Evolutionary conservation across 2,797 vertebrate genomes (phyloP).

Genomic region (Lerista edwardsae): DNA sequence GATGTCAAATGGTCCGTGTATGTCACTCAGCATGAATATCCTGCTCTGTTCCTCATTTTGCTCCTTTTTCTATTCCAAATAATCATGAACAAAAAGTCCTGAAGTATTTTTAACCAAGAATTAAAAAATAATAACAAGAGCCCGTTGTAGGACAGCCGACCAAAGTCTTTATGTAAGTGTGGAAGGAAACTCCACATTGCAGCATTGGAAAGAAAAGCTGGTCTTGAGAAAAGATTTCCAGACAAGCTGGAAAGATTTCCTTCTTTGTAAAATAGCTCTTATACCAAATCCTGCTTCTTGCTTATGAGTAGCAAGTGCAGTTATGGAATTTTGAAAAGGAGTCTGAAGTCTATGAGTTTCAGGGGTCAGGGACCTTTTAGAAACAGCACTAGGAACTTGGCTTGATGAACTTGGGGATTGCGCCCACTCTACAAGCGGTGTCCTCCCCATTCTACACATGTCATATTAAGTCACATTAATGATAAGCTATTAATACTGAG

Average conservation of each 20-base stretch:
- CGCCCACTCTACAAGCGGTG: too few species aligned
- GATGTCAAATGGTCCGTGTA: too few species aligned
- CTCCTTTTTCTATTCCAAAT: conserved; percentile 70
- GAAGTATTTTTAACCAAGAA: conserved; percentile 57
- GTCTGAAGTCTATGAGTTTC: neutral
- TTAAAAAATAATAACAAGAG: conserved; percentile 38
- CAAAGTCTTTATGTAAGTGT: neutral
- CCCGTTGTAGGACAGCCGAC: neutral
- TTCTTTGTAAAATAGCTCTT: conserved; percentile 27
- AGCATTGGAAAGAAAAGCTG: conserved; percentile 10
- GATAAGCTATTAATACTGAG: neutral
- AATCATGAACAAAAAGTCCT: conserved; percentile 61
- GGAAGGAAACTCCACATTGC: conserved; percentile 35
- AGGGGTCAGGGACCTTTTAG: neutral
- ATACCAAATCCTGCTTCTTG: neutral
- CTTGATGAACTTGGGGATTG: neutral
- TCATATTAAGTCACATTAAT: too few species aligned
- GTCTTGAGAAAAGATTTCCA: conserved; percentile 23
- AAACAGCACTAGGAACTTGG: neutral
- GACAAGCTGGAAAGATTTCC: conserved; percentile 35
- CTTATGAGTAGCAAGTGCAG: neutral
- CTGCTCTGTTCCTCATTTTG: conserved; percentile 57
- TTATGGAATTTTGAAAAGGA: neutral
- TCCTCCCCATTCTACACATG: neutral
- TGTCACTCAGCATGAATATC: conserved; percentile 64